These are phyloP conservation scores for Columbina picui DNA, from an alignment of 2,113 vertebrate genomes.

Conservation along the genomic window DNA sequence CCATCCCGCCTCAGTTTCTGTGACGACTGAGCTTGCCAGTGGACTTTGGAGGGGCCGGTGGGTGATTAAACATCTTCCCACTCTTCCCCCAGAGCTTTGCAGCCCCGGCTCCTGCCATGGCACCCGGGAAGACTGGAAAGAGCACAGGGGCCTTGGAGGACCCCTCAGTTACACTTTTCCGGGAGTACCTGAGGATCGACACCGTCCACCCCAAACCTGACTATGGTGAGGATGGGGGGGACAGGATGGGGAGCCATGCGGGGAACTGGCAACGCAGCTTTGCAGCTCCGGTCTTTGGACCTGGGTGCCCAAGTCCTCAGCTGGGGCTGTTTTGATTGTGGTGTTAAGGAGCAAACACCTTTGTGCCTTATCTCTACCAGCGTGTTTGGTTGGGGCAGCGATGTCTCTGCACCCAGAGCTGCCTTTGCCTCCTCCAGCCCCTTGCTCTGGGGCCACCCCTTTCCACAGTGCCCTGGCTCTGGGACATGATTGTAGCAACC, in stretches of 20 bases:
- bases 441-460: accelerated
- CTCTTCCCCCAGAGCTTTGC: background rate
- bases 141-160: constrained; percentile 73
- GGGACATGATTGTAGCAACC: background rate
- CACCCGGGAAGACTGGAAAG: constrained; percentile 19
- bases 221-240: constrained; percentile 82
- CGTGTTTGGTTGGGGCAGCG: background rate
- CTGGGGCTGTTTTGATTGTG: background rate
- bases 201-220: constrained; percentile 92
- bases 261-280: accelerated
- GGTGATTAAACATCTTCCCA: constrained; percentile 13
- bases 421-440: background rate
- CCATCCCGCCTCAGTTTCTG: background rate
- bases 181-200: constrained; percentile 88
- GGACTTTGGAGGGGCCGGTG: constrained; percentile 48
- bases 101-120: background rate
- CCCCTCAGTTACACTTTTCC: constrained; percentile 87
- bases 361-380: background rate
- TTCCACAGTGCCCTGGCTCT: background rate
- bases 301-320: background rate
- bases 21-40: accelerated
- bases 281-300: background rate
- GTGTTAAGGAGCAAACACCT: background rate
- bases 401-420: background rate
- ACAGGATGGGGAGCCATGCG: accelerated